Base-by-base conservation (phyloP, 92 coral and sea anemone species). In the Metridium senile region DNA sequence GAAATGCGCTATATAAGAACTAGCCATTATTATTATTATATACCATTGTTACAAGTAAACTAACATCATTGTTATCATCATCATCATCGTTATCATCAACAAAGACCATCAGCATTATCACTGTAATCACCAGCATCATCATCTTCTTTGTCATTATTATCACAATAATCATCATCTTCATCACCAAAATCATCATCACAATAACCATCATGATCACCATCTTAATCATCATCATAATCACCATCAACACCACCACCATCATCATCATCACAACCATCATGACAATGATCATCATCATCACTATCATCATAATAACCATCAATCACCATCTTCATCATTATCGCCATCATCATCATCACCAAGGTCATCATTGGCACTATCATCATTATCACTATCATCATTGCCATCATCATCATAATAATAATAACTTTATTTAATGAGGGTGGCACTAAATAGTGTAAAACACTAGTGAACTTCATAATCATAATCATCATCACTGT, bases 331-430 rank as follows among this genome's bases (percentile, higher is more conserved):
- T 2, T 22, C 66, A 33, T 29, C 33, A 46, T 25, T 10, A 35
- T 70, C 61, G 17, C 4, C 58, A 46, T 29, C 56, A 39, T 1
- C 29, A 46, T 20, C 11, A 28, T 39, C 11, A 70, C 16, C 57
- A n/a, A 9, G 1, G 35, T 16, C 21, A 46, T 46, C 56, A 35
- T 39, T 25, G 17, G 1, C 26, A 70, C 21, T 53, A 70, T 70
- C 75, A 70, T 70, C 75, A 70, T 39, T 51, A 70, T 46, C 75
- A 70, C 39, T 25, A 70, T 1, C 28, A 46, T 39, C 61, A 70
- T 46, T 30, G 39, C 10, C 61, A 70, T 26, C 75, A 70, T 70
- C 22, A 39, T 46, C 59, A 70, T 26, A 1, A 8, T 7, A 22
- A 4, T 18, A 7, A 28, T 26, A 2, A 22, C 21, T n/a, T 1